phyloP scores from a whole-genome alignment of 2,113 vertebrate genomes.

The Cnemophilus loriae region DNA sequence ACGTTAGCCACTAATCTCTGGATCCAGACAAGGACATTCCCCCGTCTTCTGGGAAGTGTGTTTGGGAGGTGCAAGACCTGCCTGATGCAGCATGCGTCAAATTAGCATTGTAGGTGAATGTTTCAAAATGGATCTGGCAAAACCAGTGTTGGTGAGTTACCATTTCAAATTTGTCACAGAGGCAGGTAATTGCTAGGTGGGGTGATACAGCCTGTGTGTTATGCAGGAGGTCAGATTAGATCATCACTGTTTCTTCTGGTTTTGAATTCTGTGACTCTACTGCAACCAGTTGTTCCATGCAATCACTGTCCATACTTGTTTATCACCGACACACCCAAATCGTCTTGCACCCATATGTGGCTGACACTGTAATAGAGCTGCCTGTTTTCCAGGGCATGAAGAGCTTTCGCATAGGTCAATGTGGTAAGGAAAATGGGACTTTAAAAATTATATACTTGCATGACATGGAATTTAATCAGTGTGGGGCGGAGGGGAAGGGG shows the following conservation, averaged over 20 bases:
- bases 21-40: not conserved
- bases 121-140: conserved; percentile 44
- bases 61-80: not conserved
- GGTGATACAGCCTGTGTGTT: not conserved
- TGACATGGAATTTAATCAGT: not conserved
- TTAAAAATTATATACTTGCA: not conserved
- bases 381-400: not conserved
- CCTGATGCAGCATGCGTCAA: not conserved
- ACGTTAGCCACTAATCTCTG: not conserved
- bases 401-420: not conserved
- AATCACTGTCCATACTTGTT: conserved; percentile 46
- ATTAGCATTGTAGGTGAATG: conserved; percentile 3
- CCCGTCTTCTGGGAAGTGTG: not conserved
- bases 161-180: conserved; percentile 8
- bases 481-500: not conserved
- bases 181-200: conserved; percentile 48
- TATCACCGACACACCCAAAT: conserved; percentile 21
- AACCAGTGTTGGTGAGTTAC: conserved; percentile 36
- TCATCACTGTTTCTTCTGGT: conserved; percentile 39
- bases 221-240: conserved; percentile 49
- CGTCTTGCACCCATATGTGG: not conserved
- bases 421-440: conserved; percentile 19
- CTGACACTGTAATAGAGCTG: not conserved
- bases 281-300: conserved; percentile 32
- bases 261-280: conserved; percentile 24